Percentiles rank a stretch among this genome's conserved stretches.
Evolutionary conservation across 2,113 vertebrate genomes (phyloP).

Genomic region (Scopus umbretta): DNA sequence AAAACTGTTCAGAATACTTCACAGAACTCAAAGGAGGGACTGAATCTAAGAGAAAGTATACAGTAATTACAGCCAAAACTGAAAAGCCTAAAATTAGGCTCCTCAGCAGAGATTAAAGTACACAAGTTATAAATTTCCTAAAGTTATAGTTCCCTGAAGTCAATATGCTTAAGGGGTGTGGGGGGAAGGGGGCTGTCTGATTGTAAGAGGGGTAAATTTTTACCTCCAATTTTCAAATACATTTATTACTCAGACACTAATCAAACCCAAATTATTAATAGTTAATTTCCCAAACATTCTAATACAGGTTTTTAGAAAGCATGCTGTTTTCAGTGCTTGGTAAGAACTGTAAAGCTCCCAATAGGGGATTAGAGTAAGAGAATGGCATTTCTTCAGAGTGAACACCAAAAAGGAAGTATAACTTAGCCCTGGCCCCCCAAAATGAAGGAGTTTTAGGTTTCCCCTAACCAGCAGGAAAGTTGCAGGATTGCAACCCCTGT

Average conservation of each 20-base stretch:
- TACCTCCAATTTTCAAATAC: neutral
- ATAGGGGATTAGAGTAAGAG: neutral
- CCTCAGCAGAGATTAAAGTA: neutral
- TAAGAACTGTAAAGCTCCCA: neutral
- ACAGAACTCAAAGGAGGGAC: neutral
- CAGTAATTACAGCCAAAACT: neutral
- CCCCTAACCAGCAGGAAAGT: neutral
- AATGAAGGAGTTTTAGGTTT: neutral
- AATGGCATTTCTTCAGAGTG: neutral
- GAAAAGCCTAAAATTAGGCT: neutral
- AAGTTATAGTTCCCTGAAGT: neutral
- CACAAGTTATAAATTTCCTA: neutral
- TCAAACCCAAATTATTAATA: neutral
- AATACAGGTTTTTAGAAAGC: neutral
- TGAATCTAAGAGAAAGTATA: neutral
- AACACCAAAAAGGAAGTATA: neutral
- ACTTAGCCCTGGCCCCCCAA: neutral
- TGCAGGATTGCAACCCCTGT: neutral
- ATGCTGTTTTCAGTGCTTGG: neutral
- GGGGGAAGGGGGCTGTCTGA: neutral
- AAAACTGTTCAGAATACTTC: neutral
- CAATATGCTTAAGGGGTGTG: accelerated
- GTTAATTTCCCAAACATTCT: neutral
- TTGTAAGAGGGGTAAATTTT: neutral
- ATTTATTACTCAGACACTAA: neutral